Evolutionary conservation across 2,797 vertebrate genomes (phyloP).

Genomic region (Myripristis jacobus): DNA sequence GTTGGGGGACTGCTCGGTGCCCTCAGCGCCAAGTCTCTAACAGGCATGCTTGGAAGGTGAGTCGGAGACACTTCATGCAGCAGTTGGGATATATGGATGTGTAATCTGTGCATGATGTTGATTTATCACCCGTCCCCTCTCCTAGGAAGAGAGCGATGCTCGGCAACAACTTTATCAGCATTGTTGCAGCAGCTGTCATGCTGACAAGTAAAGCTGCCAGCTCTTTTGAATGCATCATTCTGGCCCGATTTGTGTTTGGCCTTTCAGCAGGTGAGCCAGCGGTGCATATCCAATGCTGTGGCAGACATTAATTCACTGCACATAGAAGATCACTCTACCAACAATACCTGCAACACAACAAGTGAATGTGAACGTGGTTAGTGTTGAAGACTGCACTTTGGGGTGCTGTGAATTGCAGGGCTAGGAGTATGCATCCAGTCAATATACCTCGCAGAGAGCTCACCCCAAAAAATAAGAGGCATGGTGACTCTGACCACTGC

Average conservation of each 20-base stretch:
- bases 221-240: conserved; percentile 89
- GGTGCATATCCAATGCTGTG: not conserved
- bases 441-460: conserved; percentile 86
- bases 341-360: not conserved
- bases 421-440: conserved; percentile 73
- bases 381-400: not conserved
- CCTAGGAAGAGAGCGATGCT: conserved; percentile 85
- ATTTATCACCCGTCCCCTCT: not conserved
- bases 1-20: conserved; percentile 84
- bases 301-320: no score
- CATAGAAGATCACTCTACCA: not conserved
- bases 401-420: conserved; percentile 67
- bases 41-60: conserved; percentile 85
- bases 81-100: not conserved
- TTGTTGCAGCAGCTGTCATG: conserved; percentile 80
- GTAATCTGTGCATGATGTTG: not conserved
- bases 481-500: conserved; percentile 74
- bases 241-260: conserved; percentile 85
- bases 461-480: conserved; percentile 82
- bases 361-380: not conserved
- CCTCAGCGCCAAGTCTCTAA: conserved; percentile 70
- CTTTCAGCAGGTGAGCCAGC: conserved; percentile 78
- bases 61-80: not conserved
- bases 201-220: conserved; percentile 76
- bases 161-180: conserved; percentile 71